Percentiles rank a stretch among this genome's conserved stretches.
Conservation (phyloP, 2,113 vertebrate species). For the Grantiella picta region DNA sequence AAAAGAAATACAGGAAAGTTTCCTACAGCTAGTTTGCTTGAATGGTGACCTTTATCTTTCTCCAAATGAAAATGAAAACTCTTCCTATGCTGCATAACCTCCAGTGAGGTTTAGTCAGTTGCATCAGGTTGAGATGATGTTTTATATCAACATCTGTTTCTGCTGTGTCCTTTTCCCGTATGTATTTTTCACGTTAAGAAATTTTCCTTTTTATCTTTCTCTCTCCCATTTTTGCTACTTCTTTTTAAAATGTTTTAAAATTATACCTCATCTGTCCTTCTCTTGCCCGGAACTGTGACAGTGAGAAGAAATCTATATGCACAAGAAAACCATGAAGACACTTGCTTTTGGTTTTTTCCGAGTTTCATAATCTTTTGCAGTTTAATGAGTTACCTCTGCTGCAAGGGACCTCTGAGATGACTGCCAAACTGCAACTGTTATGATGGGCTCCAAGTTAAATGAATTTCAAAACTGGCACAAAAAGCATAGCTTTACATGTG, state of each 20-base stretch:
- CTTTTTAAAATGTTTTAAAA: not conserved
- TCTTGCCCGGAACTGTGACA: not conserved
- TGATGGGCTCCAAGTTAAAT: not conserved
- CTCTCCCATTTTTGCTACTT: not conserved
- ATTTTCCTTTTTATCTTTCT: not conserved
- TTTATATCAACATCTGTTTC: slow-evolving; percentile 37
- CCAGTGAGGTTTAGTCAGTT: slow-evolving; percentile 1
- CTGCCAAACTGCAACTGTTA: not conserved
- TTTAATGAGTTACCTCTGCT: not conserved
- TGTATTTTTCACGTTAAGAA: not conserved
- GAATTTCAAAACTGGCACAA: not conserved
- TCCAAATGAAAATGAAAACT: slow-evolving; percentile 56
- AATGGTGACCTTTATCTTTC: slow-evolving; percentile 48
- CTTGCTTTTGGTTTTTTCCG: not conserved
- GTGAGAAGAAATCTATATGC: not conserved
- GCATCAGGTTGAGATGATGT: not conserved
- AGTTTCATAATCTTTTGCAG: not conserved
- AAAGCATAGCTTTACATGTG: not conserved
- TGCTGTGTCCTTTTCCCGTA: not conserved
- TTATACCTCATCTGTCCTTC: not conserved
- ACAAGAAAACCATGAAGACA: not conserved
- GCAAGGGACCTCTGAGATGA: not conserved
- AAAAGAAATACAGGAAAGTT: not conserved
- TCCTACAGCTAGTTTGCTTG: not conserved
- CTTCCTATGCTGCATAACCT: slow-evolving; percentile 11